Percentiles rank a stretch among this genome's conserved stretches.
These are phyloP conservation scores for Tribolium madens DNA, from an alignment of 1,140 invertebrate genomes.

Conservation along the genomic window DNA sequence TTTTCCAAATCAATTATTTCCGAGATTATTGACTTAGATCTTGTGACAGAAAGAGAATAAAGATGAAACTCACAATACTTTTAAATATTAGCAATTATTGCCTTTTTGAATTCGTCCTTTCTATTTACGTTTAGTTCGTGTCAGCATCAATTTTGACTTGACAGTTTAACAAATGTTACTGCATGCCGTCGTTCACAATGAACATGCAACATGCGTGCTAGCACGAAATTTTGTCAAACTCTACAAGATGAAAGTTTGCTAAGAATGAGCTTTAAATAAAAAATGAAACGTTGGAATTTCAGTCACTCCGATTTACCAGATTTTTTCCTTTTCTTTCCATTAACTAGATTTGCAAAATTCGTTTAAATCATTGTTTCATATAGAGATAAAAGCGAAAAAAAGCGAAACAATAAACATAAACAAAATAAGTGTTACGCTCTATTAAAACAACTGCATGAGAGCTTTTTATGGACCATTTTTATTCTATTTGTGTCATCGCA, in stretches of 20 bases:
- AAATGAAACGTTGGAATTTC: background rate
- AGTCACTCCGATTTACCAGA: background rate
- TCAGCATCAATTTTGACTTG: background rate
- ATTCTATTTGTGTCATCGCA: constrained; percentile 16
- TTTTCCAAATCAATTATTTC: too few relatives aligned
- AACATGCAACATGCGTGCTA: background rate
- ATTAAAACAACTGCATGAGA: constrained; percentile 6
- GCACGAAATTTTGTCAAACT: background rate
- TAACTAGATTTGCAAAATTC: background rate
- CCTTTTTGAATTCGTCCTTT: background rate
- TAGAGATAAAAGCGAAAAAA: background rate
- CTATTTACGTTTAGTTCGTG: background rate
- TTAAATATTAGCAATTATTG: background rate
- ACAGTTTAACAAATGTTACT: background rate
- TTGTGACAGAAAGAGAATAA: too few relatives aligned
- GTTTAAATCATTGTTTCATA: background rate
- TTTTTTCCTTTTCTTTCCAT: background rate
- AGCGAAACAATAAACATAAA: background rate
- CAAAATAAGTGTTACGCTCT: constrained; percentile 3
- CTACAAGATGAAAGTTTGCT: background rate
- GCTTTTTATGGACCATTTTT: constrained; percentile 11
- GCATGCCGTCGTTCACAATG: background rate
- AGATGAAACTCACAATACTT: background rate
- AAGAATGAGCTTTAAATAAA: background rate
- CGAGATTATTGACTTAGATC: too few relatives aligned